phyloP scores from a whole-genome alignment of 2,797 vertebrate species.

The Lutjanus argentimaculatus region DNA sequence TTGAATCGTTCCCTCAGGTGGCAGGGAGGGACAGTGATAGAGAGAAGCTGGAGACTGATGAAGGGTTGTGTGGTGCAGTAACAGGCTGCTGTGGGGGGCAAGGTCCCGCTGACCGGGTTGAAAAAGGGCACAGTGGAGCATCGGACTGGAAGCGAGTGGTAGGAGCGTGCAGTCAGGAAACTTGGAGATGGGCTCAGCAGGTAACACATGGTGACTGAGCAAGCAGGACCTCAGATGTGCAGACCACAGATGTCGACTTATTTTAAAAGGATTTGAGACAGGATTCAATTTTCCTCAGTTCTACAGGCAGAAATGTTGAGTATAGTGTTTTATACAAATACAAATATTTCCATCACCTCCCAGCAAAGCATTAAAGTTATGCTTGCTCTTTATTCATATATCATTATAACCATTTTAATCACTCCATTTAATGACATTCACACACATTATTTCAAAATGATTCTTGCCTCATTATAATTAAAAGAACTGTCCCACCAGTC shows the following conservation, averaged over 20 bases:
- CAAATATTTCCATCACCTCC: not conserved
- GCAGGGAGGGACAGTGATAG: slow-evolving; percentile 61
- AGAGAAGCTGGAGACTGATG: slow-evolving; percentile 64
- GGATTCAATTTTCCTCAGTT: slow-evolving; percentile 11
- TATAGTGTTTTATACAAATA: not conserved
- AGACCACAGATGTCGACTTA: slow-evolving; percentile 38
- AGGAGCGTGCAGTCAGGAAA: slow-evolving; percentile 37
- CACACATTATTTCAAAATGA: not conserved
- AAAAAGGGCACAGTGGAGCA: slow-evolving; percentile 58
- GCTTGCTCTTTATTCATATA: not conserved
- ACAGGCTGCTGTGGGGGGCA: slow-evolving; percentile 50
- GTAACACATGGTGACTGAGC: slow-evolving; percentile 44
- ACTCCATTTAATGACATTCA: not conserved
- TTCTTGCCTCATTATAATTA: not conserved
- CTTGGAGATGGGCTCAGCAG: slow-evolving; percentile 62
- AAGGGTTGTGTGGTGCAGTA: slow-evolving; percentile 53
- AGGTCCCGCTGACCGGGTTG: slow-evolving; percentile 61
- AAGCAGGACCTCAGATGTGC: slow-evolving; percentile 40
- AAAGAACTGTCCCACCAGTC: not conserved
- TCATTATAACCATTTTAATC: not conserved
- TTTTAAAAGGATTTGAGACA: slow-evolving; percentile 26
- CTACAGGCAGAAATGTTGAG: not conserved
- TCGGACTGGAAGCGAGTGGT: slow-evolving; percentile 45
- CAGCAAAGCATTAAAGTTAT: not conserved
- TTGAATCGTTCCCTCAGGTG: slow-evolving; percentile 73